Conservation (phyloP, 1,140 invertebrate species). For the Leptinotarsa texana region DNA sequence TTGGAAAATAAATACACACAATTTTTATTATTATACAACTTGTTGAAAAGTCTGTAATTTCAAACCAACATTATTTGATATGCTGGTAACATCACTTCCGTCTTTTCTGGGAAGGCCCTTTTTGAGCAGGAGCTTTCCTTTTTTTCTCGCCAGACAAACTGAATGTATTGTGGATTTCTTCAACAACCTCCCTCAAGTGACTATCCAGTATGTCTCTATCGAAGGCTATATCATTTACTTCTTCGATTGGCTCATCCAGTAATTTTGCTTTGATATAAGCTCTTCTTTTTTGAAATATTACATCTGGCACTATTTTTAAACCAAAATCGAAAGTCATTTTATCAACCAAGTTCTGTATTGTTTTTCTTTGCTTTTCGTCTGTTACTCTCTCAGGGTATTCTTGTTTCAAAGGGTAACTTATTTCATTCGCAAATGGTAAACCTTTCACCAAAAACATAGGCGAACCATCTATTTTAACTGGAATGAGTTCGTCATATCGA, state of each 20-base stretch:
- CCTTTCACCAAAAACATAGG: slow-evolving; percentile 39
- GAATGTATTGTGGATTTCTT: slow-evolving; percentile 12
- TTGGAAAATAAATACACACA: too few species aligned
- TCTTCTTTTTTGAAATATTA: slow-evolving; percentile 32
- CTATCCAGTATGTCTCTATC: not conserved
- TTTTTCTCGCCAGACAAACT: not conserved
- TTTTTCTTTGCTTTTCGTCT: slow-evolving; percentile 25
- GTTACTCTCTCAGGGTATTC: not conserved
- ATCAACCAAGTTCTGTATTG: slow-evolving; percentile 35
- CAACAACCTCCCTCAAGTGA: slow-evolving; percentile 4
- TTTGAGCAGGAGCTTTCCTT: not conserved
- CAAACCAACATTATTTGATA: not conserved
- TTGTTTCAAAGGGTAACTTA: slow-evolving; percentile 21
- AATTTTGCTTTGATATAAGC: slow-evolving; percentile 40
- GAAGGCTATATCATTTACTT: slow-evolving; percentile 11
- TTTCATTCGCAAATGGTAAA: slow-evolving; percentile 41
- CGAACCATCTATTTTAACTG: slow-evolving; percentile 36
- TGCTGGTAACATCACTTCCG: not conserved
- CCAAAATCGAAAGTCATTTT: slow-evolving; percentile 42
- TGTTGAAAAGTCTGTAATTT: too few species aligned
- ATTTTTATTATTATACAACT: too few species aligned
- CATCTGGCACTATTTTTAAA: slow-evolving; percentile 38
- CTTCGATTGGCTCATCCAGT: slow-evolving; percentile 30
- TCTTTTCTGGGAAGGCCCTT: not conserved
- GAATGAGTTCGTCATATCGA: slow-evolving; percentile 44